A percentile compares a stretch with the other conserved stretches of the same genome.
These are phyloP conservation scores for Leucoptera coffeella DNA, from an alignment of 2,888 invertebrate species.

Conservation along the genomic window DNA sequence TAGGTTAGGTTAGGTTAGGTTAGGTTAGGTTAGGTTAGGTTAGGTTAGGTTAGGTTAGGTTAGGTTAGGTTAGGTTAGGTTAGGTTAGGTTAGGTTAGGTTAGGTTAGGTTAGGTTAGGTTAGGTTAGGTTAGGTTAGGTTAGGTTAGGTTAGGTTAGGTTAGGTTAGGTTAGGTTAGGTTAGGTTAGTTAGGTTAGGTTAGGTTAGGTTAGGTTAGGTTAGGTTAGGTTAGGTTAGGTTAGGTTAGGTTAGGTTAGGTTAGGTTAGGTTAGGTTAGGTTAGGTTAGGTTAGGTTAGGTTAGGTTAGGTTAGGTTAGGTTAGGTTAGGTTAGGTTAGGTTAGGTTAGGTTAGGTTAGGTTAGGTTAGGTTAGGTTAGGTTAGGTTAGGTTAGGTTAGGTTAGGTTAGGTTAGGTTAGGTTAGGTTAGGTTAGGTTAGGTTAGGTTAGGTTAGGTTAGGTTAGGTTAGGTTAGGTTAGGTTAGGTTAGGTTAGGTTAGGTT, in stretches of 20 bases:
- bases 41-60: conserved; percentile 3
- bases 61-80: conserved; percentile 5
- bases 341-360: not conserved
- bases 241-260: conserved; percentile 3
- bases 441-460: conserved; percentile 6
- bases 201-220: conserved; percentile 4
- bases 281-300: conserved; percentile 3
- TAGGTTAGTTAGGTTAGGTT: conserved; percentile 4
- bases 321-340: not conserved
- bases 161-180: conserved; percentile 4
- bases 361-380: conserved; percentile 4
- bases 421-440: conserved; percentile 7
- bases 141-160: conserved; percentile 5
- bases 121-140: conserved; percentile 2
- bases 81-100: conserved; percentile 4
- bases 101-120: conserved; percentile 1
- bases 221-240: not conserved
- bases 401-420: conserved; percentile 7
- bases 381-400: conserved; percentile 5
- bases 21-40: conserved; percentile 8
- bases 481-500: conserved; percentile 9
- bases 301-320: not conserved
- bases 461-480: conserved; percentile 7
- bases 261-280: conserved; percentile 3
- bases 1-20: conserved; percentile 9